These are phyloP conservation scores for Eilema griseolum DNA, from an alignment of 2,888 invertebrate genomes.

Conservation along the genomic window DNA sequence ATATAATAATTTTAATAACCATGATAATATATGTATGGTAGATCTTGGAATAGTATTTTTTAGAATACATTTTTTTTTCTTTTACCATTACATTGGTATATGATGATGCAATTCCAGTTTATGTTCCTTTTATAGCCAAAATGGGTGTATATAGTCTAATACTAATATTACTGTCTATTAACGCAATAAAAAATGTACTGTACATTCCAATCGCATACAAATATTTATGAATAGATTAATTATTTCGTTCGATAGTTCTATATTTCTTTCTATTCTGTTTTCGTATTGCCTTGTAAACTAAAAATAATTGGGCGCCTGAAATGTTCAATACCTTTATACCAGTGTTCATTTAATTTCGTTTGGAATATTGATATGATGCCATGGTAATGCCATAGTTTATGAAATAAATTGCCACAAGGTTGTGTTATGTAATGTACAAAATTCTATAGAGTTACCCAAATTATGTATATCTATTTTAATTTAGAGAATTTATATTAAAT, in stretches of 20 bases:
- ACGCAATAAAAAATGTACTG: slow-evolving; percentile 56
- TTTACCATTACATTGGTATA: slow-evolving; percentile 40
- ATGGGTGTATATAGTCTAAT: slow-evolving; percentile 49
- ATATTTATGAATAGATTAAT: slow-evolving; percentile 19
- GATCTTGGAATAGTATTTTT: slow-evolving; percentile 52
- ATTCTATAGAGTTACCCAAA: slow-evolving; percentile 81
- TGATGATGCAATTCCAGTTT: slow-evolving; percentile 58
- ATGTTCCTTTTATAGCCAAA: slow-evolving; percentile 66
- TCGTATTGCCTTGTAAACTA: slow-evolving; percentile 16
- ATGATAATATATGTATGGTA: slow-evolving; percentile 41
- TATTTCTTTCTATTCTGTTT: slow-evolving; percentile 12
- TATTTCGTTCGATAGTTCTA: slow-evolving; percentile 18
- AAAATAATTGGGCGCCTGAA: slow-evolving; percentile 52
- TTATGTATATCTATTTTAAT: slow-evolving; percentile 67
- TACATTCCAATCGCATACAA: slow-evolving; percentile 72
- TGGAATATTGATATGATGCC: slow-evolving; percentile 51
- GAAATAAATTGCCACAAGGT: slow-evolving; percentile 79
- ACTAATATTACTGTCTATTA: slow-evolving; percentile 38
- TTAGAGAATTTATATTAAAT: slow-evolving; percentile 83
- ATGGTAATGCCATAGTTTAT: slow-evolving; percentile 76
- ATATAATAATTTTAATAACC: slow-evolving; percentile 21
- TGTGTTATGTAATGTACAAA: slow-evolving; percentile 83
- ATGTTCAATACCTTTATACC: slow-evolving; percentile 56
- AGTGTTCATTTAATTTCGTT: slow-evolving; percentile 31
- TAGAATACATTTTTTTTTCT: slow-evolving; percentile 40